Percentiles rank a stretch among this genome's conserved stretches.
Conservation (phyloP, 92 coral and sea anemone species). For the Galaxea fascicularis region DNA sequence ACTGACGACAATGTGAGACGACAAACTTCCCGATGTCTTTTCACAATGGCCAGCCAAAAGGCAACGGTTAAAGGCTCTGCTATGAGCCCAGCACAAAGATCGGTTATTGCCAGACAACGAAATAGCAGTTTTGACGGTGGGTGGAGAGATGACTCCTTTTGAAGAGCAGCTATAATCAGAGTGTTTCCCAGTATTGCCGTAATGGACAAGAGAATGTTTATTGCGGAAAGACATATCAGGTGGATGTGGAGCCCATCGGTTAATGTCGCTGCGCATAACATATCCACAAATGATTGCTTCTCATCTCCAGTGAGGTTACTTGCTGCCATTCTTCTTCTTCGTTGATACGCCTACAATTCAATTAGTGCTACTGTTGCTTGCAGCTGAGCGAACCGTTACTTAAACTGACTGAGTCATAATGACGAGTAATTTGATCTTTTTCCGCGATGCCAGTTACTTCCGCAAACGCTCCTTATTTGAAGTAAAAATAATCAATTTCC, state of each 20-base stretch:
- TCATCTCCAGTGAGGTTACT: not conserved
- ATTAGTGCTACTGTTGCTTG: too few species aligned
- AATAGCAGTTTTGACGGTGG: constrained; percentile 1
- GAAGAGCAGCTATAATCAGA: not conserved
- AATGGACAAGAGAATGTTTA: not conserved
- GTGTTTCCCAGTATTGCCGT: not conserved
- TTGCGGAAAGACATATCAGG: not conserved
- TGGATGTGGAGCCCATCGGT: not conserved
- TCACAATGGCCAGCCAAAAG: not conserved
- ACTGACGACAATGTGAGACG: not conserved
- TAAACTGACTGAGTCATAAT: too few species aligned
- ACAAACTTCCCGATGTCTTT: not conserved
- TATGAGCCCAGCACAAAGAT: not conserved
- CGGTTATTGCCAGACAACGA: not conserved
- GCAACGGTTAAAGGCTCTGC: not conserved
- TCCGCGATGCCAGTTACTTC: too few species aligned
- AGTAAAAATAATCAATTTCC: too few species aligned
- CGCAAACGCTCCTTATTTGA: too few species aligned
- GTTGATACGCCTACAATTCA: too few species aligned
- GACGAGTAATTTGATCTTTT: too few species aligned
- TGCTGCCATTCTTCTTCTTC: not conserved
- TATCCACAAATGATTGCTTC: not conserved
- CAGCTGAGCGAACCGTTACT: too few species aligned
- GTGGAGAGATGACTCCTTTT: not conserved
- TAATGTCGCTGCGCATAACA: not conserved